phyloP scores from a whole-genome alignment of 2,113 vertebrate genomes.

The Falcunculus frontatus region DNA sequence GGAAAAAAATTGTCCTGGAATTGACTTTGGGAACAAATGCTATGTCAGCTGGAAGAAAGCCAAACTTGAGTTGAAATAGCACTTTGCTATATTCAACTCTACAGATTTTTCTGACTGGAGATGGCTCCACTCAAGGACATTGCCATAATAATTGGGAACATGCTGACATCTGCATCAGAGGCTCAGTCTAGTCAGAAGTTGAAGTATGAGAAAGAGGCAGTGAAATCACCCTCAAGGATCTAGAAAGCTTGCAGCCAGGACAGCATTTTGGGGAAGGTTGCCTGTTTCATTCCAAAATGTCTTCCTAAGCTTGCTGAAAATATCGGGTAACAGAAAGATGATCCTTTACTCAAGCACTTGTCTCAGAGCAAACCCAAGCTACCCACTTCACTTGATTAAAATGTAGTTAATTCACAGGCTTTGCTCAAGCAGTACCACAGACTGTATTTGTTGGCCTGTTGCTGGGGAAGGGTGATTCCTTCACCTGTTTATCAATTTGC shows the following conservation, averaged over 20 bases:
- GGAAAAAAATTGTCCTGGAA: not conserved
- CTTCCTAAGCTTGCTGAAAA: not conserved
- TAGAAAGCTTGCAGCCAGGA: not conserved
- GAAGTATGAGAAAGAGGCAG: not conserved
- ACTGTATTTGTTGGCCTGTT: not conserved
- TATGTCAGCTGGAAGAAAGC: slow-evolving; percentile 18
- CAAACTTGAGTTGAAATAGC: not conserved
- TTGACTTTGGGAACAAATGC: slow-evolving; percentile 28
- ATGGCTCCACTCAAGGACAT: not conserved
- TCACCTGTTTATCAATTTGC: not conserved
- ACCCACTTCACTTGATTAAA: not conserved
- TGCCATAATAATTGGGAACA: slow-evolving; percentile 1
- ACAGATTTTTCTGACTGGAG: not conserved
- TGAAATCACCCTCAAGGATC: not conserved
- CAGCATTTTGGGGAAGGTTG: not conserved
- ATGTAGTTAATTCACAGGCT: not conserved
- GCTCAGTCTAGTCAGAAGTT: not conserved
- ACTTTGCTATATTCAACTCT: not conserved
- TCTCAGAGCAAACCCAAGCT: not conserved
- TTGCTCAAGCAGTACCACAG: not conserved
- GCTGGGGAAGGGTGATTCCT: not conserved
- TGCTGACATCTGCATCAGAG: slow-evolving; percentile 10
- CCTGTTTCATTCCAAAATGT: not conserved
- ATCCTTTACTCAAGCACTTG: not conserved
- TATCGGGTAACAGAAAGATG: not conserved